Evolutionary conservation across 2,113 vertebrate genomes (phyloP).

Genomic region (Paramormyrops kingsleyae): DNA sequence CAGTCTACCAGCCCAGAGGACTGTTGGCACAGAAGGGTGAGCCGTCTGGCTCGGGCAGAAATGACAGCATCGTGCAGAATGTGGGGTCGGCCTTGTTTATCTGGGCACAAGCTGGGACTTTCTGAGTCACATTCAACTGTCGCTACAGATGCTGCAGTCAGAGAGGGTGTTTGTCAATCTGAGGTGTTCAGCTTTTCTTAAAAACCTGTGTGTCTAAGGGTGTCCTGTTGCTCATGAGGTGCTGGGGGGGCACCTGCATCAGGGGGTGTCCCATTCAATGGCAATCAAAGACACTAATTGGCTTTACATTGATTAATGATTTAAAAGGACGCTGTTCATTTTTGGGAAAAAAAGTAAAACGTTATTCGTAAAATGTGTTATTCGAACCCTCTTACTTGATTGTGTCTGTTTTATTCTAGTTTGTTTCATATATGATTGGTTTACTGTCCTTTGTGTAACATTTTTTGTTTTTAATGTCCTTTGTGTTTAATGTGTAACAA

Average conservation of each 20-base stretch:
- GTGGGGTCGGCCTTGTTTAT: neutral
- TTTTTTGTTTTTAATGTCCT: too few species aligned
- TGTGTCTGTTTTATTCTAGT: neutral
- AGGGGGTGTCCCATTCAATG: neutral
- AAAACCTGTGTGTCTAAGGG: neutral
- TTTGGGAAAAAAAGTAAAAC: neutral
- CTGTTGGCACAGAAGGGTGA: neutral
- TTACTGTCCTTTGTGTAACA: neutral
- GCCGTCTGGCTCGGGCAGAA: neutral
- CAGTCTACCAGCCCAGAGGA: neutral
- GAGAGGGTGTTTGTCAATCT: neutral
- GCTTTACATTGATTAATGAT: neutral
- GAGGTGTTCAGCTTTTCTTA: neutral
- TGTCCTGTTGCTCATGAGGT: neutral
- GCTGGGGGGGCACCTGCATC: neutral
- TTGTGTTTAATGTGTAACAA: neutral
- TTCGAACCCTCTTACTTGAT: neutral
- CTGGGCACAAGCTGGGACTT: neutral
- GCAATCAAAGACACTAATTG: neutral
- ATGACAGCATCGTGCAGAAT: neutral
- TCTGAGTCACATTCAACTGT: neutral
- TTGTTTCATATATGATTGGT: neutral
- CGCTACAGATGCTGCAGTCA: neutral
- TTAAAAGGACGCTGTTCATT: neutral
- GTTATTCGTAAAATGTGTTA: neutral